A percentile compares a stretch with the other conserved stretches of the same genome.
These are phyloP conservation scores for Antigone vipio DNA, from an alignment of 2,113 vertebrate species.

Conservation along the genomic window DNA sequence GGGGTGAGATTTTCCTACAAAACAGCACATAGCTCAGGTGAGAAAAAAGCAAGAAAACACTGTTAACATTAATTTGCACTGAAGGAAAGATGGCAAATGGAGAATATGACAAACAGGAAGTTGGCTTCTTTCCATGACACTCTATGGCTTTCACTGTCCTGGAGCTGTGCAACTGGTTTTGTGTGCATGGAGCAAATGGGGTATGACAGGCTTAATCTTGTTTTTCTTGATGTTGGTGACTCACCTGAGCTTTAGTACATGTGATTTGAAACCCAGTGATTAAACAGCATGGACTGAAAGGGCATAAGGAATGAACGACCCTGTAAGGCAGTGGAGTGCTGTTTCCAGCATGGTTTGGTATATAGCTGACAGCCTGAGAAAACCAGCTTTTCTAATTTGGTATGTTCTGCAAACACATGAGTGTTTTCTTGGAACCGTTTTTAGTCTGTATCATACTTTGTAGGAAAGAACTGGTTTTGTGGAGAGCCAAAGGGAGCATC, in stretches of 20 bases:
- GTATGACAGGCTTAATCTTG: conserved; percentile 40
- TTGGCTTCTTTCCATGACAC: neutral
- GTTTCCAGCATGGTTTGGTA: neutral
- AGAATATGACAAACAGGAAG: neutral
- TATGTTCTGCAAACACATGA: neutral
- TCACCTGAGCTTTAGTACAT: conserved; percentile 14
- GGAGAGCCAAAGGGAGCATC: neutral
- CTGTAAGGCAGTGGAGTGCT: neutral
- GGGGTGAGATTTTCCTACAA: neutral
- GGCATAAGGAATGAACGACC: neutral
- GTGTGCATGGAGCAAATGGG: neutral
- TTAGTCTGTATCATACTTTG: neutral
- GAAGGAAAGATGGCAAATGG: neutral
- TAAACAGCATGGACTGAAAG: neutral
- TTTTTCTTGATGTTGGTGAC: conserved; percentile 48
- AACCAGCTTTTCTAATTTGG: neutral
- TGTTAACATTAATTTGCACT: neutral
- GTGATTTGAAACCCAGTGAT: neutral
- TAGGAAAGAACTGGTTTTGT: neutral
- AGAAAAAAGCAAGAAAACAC: neutral
- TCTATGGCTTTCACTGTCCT: neutral
- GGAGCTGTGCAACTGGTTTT: conserved; percentile 51
- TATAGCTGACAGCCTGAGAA: neutral
- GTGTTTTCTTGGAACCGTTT: neutral
- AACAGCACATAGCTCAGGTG: neutral